Evolutionary conservation across 2,888 invertebrate genomes (phyloP), one percentile per base, ranked within the genome.

Genomic region (Baccha elongata): DNA sequence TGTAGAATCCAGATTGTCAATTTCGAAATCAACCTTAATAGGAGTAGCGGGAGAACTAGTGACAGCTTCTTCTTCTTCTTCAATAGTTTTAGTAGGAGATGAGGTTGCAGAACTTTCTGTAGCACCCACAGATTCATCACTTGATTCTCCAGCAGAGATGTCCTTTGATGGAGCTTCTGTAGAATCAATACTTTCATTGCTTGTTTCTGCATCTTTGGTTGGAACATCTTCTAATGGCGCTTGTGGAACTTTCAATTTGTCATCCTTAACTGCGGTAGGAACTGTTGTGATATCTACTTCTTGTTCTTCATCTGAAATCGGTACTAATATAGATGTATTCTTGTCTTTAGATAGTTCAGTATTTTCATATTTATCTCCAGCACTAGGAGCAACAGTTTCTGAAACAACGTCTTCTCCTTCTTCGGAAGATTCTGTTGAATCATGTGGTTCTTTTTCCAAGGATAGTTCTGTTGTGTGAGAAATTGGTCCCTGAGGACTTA

Each of bases 361-460:
- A 37, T 37, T 60, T 40, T 35, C 64, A 42, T 52, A 35, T 44
- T 68, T 60, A 26, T 62, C 68, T 0, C n/a, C 65, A 3, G n/a
- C 26, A 29, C 26, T 7, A 52, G 84, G 37, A 72, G 80, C 60
- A 44, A 75, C 35, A 23, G 86, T 73, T 78, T 81, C 81, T 19
- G 78, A 26, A 50, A 65, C 58, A 13, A 50, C 15, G 52, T 76
- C 73, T 73, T 83, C 62, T 35, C 69, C 58, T 32, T 80, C 74
- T 58, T 67, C 48, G 11, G 68, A 40, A n/a, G 67, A 37, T 13
- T 53, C 13, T 37, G 40, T 35, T 15, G 37, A 40, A 26, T 17
- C 35, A 19, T 21, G 50, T 26, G 50, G n/a, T 32, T 67, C 44
- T 8, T 52, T 48, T 23, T 26, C 17, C 7, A 32, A n/a, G 32